Conservation (phyloP, 2,888 invertebrate species). For the Allygus modestus region DNA sequence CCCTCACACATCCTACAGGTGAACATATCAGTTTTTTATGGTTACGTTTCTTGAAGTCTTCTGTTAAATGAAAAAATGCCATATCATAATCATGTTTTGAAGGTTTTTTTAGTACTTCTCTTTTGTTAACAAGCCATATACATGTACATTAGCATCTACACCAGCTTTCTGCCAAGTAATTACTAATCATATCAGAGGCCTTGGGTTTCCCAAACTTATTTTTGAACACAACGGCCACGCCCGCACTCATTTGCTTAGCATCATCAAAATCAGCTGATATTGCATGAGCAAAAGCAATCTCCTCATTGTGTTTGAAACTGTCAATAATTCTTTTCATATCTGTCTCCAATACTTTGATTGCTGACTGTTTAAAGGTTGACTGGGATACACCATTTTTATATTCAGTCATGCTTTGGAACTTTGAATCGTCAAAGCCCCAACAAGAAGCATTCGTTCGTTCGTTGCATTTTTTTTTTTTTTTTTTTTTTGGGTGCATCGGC, state of each 20-base stretch:
- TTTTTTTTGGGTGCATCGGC: no score
- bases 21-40: slow-evolving; percentile 14
- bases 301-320: neutral
- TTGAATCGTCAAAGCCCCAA: no score
- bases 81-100: neutral
- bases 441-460: no score
- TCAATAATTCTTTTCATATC: neutral
- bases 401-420: no score
- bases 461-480: no score
- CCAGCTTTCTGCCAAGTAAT: neutral
- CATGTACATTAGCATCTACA: neutral
- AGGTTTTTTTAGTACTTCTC: neutral
- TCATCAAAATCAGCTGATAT: neutral
- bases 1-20: slow-evolving; percentile 17
- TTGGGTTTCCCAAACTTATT: neutral
- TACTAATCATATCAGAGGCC: neutral
- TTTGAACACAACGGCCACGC: neutral
- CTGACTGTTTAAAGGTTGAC: no score
- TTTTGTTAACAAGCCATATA: slow-evolving; percentile 1
- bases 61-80: neutral
- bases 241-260: neutral
- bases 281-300: neutral
- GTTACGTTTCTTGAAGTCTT: neutral
- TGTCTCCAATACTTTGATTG: neutral
- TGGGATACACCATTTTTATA: no score